Evolutionary conservation across 2,113 vertebrate genomes (phyloP), one percentile per base, ranked within the genome.

Genomic region (Solenodon paradoxus): DNA sequence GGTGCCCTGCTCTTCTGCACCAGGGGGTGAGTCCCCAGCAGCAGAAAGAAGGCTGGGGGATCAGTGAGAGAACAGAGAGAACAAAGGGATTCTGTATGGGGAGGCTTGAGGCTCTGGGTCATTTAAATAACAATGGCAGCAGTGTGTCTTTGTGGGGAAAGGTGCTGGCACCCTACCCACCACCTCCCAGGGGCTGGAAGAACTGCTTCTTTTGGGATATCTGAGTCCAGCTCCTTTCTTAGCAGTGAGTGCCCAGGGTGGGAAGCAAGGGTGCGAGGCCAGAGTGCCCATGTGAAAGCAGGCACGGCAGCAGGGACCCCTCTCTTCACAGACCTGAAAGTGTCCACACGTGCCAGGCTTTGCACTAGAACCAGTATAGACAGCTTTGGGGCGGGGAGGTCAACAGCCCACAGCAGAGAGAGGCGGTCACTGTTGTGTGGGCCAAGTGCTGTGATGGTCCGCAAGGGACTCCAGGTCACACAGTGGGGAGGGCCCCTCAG

Each of bases 401-500:
- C 68, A 69, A 5, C 0, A 13, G 13, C 42, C 64, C 7, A 1
- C n/a, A n/a, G n/a, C n/a, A n/a, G n/a, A n/a, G n/a, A 30, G n/a
- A 38, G 45, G 40, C 19, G 2, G 2, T 32, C 16, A 4, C 38
- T 12, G 59, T 28, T 6, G 45, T 3, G 35, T 5, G 20, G 42
- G 26, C 80, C 32, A 1, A 22, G 17, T 26, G 35, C 83, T 32
- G 3, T 16, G 32, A 32, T 13, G n/a, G 57, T 22, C 4, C 6
- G 38, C 2, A 9, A 30, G 28, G 61, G 10, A 4, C 0, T 7
- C 66, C 15, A 9, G 22, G 64, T 51, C 20, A 45, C 59, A n/a
- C 0, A 0, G n/a, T 0, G 4, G 53, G 28, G 47, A 3, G 22
- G 20, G 16, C n/a, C 6, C 38, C 81, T 72, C 64, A 11, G 4